Base-by-base conservation (phyloP, 2,797 vertebrate species). In the Acestrorhynchus altus region DNA sequence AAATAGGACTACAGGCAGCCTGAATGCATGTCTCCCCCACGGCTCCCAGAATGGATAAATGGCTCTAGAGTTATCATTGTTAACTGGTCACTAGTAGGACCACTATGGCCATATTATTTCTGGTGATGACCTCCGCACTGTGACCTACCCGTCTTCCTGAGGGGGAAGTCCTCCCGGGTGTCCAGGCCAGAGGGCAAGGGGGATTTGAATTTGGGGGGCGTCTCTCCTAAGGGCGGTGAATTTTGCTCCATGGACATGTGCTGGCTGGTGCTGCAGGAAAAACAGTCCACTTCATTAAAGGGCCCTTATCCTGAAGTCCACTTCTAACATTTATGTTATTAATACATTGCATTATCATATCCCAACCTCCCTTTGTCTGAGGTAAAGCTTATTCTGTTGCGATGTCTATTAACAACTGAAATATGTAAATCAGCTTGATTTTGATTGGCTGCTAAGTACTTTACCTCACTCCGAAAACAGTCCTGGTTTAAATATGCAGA, bases 61-160 rank as follows among this genome's bases (percentile, higher is more conserved):
- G 2, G 31, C 47, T 11, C 28, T 44, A 39, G 16, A 56, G 16
- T 49, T 72, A 26, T 67, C 16, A 1, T 18, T 57, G 52, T 59
- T 72, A 73, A 60, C 68, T 56, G 64, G n/a, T 63, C 51, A 69
- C 42, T 54, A 26, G 40, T 31, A 26, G 66, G 26, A 70, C 46
- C 44, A 65, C 71, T 49, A 61, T 40, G 59, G 59, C 49, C 24
- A 64, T 52, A 78, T 69, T 79, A 74, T 72, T 78, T 79, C 57
- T 74, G 60, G 24, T 83, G 71, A 35, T 81, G 86, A 90, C 88
- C 91, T 89, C 52, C 90, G 88, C 90, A 84, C 88, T 88, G 10
- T 88, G 87, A 94, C 95, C 93, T 92, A 96, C 94, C 94, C 65
- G 96, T 96, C 94, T 94, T 96, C 86, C 95, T 94, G 87, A 97